Conservation (phyloP, 2,888 invertebrate species). For the Zygogramma bicolorata region DNA sequence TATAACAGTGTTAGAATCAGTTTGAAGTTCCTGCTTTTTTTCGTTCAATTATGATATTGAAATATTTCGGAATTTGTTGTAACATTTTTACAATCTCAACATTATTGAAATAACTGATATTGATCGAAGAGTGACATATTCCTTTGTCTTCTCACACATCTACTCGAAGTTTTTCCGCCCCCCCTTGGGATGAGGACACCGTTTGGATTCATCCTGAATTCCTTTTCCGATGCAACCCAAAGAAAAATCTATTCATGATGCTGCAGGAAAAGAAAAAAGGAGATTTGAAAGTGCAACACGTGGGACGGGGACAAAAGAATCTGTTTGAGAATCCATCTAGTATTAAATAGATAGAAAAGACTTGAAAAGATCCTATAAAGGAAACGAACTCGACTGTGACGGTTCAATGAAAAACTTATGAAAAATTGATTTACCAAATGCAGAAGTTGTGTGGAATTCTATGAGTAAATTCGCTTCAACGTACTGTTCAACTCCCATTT, state of each 20-base stretch:
- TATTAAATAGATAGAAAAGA: neutral
- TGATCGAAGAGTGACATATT: neutral
- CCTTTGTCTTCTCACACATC: neutral
- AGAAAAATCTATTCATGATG: neutral
- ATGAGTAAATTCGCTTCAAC: too few species aligned
- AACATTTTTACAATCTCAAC: too few species aligned
- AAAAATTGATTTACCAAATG: neutral
- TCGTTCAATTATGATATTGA: too few species aligned
- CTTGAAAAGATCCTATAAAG: slow-evolving; percentile 1
- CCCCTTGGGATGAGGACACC: too few species aligned
- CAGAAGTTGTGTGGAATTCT: neutral
- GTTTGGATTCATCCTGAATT: neutral
- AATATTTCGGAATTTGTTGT: too few species aligned
- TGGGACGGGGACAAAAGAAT: neutral
- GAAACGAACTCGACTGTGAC: neutral
- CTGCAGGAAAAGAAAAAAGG: neutral
- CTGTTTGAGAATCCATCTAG: neutral
- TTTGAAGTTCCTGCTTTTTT: too few species aligned
- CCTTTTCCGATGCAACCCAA: neutral
- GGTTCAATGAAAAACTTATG: neutral
- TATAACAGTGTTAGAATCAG: too few species aligned
- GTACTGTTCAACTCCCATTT: too few species aligned
- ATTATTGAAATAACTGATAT: too few species aligned
- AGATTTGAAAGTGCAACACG: neutral
- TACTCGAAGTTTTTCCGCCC: neutral